Evolutionary conservation across 2,797 vertebrate genomes (phyloP), one percentile per base, ranked within the genome.

Genomic region (Perodicticus potto): DNA sequence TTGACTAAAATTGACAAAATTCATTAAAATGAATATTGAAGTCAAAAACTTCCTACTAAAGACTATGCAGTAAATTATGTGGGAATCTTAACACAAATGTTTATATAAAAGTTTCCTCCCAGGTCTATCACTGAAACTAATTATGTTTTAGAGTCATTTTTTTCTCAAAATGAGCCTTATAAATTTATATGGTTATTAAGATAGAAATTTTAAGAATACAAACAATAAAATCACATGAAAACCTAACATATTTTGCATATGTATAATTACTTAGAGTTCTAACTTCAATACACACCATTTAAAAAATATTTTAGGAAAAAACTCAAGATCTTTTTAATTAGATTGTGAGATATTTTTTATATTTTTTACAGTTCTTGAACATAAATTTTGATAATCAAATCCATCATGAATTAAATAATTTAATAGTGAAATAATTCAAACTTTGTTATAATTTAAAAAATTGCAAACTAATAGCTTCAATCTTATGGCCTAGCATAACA

Each of bases 81-180:
- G 40, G 32, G 12, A n/a, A 92, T 3, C 7, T 86, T 78, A 37
- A 16, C 14, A 65, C 27, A 89, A 88, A 65, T n/a, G 84, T 89
- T 45, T 32, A 72, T 57, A 92, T 32, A 89, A 77, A 77, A 70
- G 73, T 40, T 1, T 4, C 32, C 19, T 90, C 74, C 22, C 5
- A 63, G 29, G 78, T 40, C 89, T 74, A 86, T 63, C 6, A 61
- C 13, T 61, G 81, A 72, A 69, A 23, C 14, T 1, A 70, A 40
- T n/a, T 43, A 72, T 34, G 7, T 34, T 78, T 89, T 53, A 78
- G 5, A 4, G 70, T 72, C 3, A 43, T 83, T 69, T 49, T n/a
- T 19, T 96, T 89, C 22, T 93, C 14, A 74, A 93, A 94, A 83
- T 80, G 12, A 73, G 72, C 70, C 13, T 80, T 83, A 9, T 43